Evolutionary conservation across 2,797 vertebrate species (phyloP), one percentile per base, ranked within the genome.

Genomic region (Tachyglossus aculeatus): DNA sequence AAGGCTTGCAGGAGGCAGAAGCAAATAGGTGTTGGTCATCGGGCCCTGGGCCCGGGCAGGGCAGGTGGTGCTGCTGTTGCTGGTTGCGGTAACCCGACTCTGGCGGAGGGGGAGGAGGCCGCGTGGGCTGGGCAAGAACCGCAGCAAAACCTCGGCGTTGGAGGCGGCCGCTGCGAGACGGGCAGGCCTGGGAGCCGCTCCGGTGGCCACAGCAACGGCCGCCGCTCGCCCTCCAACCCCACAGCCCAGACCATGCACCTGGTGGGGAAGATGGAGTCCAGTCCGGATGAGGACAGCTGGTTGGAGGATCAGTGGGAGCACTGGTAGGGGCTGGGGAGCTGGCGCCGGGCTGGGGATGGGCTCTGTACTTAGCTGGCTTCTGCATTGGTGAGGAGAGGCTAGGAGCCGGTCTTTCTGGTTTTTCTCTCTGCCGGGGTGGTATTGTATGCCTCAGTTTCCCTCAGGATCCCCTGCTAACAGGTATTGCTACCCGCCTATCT

Each of bases 291-390:
- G 92, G 96, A 98, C 89, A 96, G 94, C 87, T 98, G 97, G 97
- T 92, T 98, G 94, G 97, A 98, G 91, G 97, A 99, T 85, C 97
- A 96, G 91, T 99, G 98, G 98, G 97, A 98, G 91, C 96, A 94
- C 96, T 99, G 98, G 98, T 98, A 98, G 88, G 94, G 84, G 50
- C n/a, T 9, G 8, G 73, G 81, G 77, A 22, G 5, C 19, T 3
- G 0, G 54, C 34, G 57, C 16, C 37, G 8, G 12, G 31, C 5
- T 2, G 7, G 22, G 48, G 38, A 60, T 8, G 5, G 29, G 47
- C n/a, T 15, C 61, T 43, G 22, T 15, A 0, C 2, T 3, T 38
- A 50, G 33, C 55, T n/a, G n/a, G n/a, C n/a, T n/a, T n/a, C n/a
- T n/a, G n/a, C n/a, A n/a, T n/a, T n/a, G n/a, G n/a, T n/a, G n/a